These are phyloP conservation scores for Zonitis immaculata DNA, from an alignment of 2,888 invertebrate species.

Conservation along the genomic window DNA sequence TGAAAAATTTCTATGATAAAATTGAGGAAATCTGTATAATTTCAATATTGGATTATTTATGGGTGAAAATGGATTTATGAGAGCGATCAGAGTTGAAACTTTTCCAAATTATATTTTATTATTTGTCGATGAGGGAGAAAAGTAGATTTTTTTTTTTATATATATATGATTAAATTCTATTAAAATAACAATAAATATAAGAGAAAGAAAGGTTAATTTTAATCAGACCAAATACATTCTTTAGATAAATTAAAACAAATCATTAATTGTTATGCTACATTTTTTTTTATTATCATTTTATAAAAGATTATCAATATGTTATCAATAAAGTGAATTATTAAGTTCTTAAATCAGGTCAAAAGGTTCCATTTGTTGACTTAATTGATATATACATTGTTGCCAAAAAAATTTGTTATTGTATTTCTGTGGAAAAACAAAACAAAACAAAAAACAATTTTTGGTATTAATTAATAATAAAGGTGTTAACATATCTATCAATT, in stretches of 20 bases:
- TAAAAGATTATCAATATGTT: neutral
- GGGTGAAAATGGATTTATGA: neutral
- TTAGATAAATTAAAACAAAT: neutral
- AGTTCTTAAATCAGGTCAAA: neutral
- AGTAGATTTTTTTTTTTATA: neutral
- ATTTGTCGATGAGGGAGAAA: too few relatives aligned
- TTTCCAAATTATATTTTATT: too few relatives aligned
- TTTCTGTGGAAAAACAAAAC: neutral
- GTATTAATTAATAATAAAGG: too few relatives aligned
- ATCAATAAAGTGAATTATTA: neutral
- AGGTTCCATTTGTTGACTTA: neutral
- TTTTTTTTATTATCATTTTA: neutral
- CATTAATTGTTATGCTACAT: neutral
- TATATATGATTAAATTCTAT: too few relatives aligned
- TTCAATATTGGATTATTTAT: neutral
- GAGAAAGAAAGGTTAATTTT: neutral
- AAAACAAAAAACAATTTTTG: neutral
- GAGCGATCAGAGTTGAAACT: neutral
- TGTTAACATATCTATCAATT: conserved; percentile 13
- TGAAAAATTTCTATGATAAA: too few relatives aligned
- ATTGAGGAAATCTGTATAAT: neutral
- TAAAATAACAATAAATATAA: too few relatives aligned
- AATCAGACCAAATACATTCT: neutral
- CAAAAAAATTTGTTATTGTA: neutral
- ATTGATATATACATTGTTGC: neutral